Conservation (phyloP, 2,113 vertebrate genomes). For the Anseranas semipalmata region DNA sequence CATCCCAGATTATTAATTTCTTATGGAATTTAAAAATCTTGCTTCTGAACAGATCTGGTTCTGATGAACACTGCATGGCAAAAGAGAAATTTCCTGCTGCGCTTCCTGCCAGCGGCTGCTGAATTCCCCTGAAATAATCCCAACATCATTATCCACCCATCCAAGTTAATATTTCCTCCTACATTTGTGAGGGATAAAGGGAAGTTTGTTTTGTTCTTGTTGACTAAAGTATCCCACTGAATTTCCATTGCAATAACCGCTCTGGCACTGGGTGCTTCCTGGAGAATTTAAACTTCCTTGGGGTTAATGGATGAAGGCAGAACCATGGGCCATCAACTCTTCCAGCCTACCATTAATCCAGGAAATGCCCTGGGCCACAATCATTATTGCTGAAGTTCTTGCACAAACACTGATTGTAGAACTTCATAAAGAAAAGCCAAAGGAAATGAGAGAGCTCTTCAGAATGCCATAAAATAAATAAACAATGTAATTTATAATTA, state of each 20-base stretch:
- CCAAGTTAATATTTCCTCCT: not conserved
- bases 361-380: slow-evolving; percentile 14
- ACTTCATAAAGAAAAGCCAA: slow-evolving; percentile 13
- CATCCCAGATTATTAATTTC: not conserved
- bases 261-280: not conserved
- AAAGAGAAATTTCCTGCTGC: not conserved
- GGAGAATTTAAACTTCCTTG: not conserved
- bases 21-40: not conserved
- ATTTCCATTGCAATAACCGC: not conserved
- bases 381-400: slow-evolving; percentile 1
- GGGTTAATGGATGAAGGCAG: not conserved
- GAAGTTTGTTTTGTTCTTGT: slow-evolving; percentile 12
- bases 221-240: not conserved
- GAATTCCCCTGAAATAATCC: not conserved
- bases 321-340: not conserved
- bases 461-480: not conserved
- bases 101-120: not conserved
- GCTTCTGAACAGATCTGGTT: not conserved
- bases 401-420: not conserved
- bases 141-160: not conserved
- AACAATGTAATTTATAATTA: not conserved
- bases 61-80: not conserved
- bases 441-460: slow-evolving; percentile 36
- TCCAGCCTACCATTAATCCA: slow-evolving; percentile 24
- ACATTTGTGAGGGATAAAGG: not conserved